Evolutionary conservation across 30 jellyfish, hydroid and myxozoan species (phyloP), one percentile per base, ranked within the genome.

Genomic region (Cassiopea xamachana): DNA sequence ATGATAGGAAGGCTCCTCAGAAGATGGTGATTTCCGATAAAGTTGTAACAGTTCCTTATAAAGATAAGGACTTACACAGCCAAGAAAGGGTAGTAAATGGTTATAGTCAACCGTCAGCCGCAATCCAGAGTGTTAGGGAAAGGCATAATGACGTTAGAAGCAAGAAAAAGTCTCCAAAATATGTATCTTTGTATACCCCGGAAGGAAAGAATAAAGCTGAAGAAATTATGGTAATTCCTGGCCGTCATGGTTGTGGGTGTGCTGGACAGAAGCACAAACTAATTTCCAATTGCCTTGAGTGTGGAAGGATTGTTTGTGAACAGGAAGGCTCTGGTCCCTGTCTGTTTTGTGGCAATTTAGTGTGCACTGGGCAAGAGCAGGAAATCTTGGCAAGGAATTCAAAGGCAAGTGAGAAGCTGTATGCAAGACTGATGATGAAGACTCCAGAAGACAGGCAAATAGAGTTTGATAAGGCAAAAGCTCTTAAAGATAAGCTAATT

Each of bases 271-370:
- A 89, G 77, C 99, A 97, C 79, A 82, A 86, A 61, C 92, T 97
- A 62, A 83, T 97, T 8, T 94, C 95, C 14, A 97, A 97, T 84
- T 97, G 99, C 83, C 83, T 93, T 55, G 97, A 93, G 9, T 97
- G 99, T 64, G 99, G 99, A 6, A 75, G 96, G 55, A 97, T 97
- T n/a, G 99, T 97, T 13, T 97, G 99, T 69, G 98, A 93, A 14
- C 98, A 93, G 48, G 99, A 97, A 75, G 99, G 99, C 13, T 97
- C 99, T 27, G 99, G 99, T 51, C 99, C 99, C 0, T 97, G 99
- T 85, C 87, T 93, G 58, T 93, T 94, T 55, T 97, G 99, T 94
- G 99, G 98, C 15, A 90, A 77, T 69, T 90, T 96, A 1, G 99
- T 96, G 1, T 96, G 99, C 89, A 84, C 98, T 7, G 85, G 85